Evolutionary conservation across 2,888 invertebrate genomes (phyloP).

Genomic region (Drosophila setosimentum): DNA sequence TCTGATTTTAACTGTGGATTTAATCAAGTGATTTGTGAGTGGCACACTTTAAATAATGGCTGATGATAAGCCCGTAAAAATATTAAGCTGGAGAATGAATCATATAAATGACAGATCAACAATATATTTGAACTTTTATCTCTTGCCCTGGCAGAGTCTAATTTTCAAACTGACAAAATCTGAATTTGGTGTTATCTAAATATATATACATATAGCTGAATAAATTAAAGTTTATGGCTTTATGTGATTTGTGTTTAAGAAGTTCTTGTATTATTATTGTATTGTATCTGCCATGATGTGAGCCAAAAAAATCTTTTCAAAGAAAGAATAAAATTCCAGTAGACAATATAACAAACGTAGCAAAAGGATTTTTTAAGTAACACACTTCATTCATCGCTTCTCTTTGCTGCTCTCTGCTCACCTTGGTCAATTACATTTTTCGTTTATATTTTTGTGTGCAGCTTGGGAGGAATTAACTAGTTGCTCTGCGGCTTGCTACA

Average conservation of each 20-base stretch:
- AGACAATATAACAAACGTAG: background rate
- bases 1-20: slow-evolving; percentile 3
- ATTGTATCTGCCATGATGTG: background rate
- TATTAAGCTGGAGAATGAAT: background rate
- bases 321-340: background rate
- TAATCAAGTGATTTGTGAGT: slow-evolving; percentile 5
- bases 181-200: background rate
- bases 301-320: background rate
- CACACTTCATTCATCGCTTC: background rate
- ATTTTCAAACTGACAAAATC: background rate
- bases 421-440: slow-evolving; percentile 10
- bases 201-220: background rate
- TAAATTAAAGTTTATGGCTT: background rate
- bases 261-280: background rate
- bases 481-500: slow-evolving; percentile 13
- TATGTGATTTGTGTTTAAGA: background rate
- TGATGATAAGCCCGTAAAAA: background rate
- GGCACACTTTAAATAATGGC: slow-evolving; percentile 16
- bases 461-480: slow-evolving; percentile 22
- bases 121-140: background rate
- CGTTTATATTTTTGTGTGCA: background rate
- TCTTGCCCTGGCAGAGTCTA: background rate
- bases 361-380: no score
- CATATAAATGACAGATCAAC: background rate
- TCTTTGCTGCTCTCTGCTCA: background rate